Evolutionary conservation across 2,113 vertebrate genomes (phyloP).

Genomic region (Tringa solitaria): DNA sequence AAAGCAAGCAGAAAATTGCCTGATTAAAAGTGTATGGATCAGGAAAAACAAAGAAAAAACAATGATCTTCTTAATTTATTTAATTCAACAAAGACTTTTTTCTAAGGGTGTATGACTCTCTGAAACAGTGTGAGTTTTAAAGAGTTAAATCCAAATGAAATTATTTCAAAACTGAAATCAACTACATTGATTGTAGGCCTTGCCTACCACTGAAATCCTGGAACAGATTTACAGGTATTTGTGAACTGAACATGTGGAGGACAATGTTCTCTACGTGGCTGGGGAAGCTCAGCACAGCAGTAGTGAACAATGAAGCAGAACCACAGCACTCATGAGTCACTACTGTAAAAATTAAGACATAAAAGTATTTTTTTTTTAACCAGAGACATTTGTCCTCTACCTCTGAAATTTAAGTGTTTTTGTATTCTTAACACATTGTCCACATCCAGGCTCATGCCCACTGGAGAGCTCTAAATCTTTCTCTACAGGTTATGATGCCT

Average conservation of each 20-base stretch:
- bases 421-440: not conserved
- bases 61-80: not conserved
- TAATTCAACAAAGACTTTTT: not conserved
- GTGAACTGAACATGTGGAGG: not conserved
- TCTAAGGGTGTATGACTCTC: not conserved
- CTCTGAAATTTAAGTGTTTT: not conserved
- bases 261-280: fast-evolving
- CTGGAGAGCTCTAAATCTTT: not conserved
- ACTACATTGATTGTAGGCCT: not conserved
- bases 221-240: not conserved
- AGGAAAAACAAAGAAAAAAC: not conserved
- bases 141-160: not conserved
- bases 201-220: not conserved
- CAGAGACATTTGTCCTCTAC: not conserved
- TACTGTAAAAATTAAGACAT: not conserved
- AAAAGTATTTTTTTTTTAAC: not conserved
- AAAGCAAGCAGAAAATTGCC: not conserved
- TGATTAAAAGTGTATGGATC: not conserved
- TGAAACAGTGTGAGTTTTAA: not conserved
- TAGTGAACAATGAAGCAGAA: not conserved
- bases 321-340: not conserved
- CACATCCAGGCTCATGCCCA: not conserved
- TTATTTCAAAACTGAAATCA: not conserved
- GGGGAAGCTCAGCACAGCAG: not conserved
- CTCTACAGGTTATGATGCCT: not conserved